Percentiles rank a stretch among this genome's conserved stretches.
These are phyloP conservation scores for Tauraco hartlaubi DNA, from an alignment of 2,797 vertebrate genomes.

Conservation along the genomic window DNA sequence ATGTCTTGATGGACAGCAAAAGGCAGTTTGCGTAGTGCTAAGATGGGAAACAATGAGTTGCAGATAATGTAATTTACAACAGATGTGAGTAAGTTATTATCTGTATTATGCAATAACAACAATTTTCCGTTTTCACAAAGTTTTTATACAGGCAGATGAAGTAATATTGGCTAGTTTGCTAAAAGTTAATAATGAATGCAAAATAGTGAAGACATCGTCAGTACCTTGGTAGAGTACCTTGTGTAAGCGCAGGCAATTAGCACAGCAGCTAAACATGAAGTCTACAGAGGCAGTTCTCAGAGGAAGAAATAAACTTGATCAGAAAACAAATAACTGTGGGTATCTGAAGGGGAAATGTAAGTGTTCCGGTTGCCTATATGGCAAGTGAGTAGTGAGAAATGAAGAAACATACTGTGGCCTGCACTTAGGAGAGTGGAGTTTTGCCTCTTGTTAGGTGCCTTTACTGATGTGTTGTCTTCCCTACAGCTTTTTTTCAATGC, in stretches of 20 bases:
- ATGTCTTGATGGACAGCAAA: not conserved
- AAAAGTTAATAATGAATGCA: not conserved
- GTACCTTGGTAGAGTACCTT: not conserved
- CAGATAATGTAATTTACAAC: not conserved
- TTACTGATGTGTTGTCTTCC: not conserved
- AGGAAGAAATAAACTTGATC: not conserved
- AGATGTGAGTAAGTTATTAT: not conserved
- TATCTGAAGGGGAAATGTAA: not conserved
- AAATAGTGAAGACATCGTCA: not conserved
- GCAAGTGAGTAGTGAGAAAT: not conserved
- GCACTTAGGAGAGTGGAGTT: not conserved
- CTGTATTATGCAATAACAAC: not conserved
- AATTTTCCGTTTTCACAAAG: not conserved
- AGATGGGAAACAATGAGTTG: not conserved
- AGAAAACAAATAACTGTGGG: not conserved
- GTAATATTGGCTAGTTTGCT: not conserved
- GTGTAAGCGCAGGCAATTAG: not conserved
- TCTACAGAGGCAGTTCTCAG: not conserved
- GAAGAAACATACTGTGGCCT: not conserved
- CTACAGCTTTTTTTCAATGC: not conserved
- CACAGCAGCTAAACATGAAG: not conserved
- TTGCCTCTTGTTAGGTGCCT: not conserved
- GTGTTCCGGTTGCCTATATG: not conserved
- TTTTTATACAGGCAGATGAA: not conserved
- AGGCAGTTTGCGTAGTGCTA: not conserved